These are phyloP conservation scores for Grantiella picta DNA, from an alignment of 2,113 vertebrate genomes.

Conservation along the genomic window DNA sequence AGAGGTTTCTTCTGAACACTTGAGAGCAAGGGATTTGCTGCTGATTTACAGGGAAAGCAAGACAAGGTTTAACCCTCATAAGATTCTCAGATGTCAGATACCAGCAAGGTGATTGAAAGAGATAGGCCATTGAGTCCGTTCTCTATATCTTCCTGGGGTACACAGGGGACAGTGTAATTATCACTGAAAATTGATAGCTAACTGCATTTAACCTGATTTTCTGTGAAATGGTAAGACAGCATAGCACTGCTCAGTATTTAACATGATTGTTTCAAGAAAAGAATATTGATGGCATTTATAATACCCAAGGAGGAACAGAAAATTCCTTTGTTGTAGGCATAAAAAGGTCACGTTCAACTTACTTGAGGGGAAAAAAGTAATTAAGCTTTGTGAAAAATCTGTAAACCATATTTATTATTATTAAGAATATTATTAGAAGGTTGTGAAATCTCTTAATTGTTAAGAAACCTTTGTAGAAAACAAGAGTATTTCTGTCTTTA, in stretches of 20 bases:
- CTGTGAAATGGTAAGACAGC: neutral
- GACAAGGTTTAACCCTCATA: neutral
- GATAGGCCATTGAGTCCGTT: neutral
- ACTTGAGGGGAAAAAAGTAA: neutral
- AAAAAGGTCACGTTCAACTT: accelerated
- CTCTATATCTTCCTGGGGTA: neutral
- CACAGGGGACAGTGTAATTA: neutral
- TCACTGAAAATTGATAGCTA: neutral
- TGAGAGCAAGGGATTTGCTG: neutral
- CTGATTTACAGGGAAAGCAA: neutral
- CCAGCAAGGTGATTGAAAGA: neutral
- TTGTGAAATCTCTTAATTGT: neutral
- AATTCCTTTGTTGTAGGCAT: neutral
- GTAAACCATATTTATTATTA: neutral
- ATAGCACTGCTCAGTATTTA: neutral
- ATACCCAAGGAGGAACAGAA: neutral
- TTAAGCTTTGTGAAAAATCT: neutral
- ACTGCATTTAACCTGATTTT: neutral
- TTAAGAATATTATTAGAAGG: neutral
- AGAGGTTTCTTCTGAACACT: neutral
- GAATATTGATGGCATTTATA: neutral
- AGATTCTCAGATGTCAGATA: neutral
- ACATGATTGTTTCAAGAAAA: neutral
- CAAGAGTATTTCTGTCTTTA: neutral
- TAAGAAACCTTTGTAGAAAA: neutral